Percentiles rank a stretch among this genome's conserved stretches.
Evolutionary conservation across 2,113 vertebrate species (phyloP).

Genomic region (Cinclus mexicanus): DNA sequence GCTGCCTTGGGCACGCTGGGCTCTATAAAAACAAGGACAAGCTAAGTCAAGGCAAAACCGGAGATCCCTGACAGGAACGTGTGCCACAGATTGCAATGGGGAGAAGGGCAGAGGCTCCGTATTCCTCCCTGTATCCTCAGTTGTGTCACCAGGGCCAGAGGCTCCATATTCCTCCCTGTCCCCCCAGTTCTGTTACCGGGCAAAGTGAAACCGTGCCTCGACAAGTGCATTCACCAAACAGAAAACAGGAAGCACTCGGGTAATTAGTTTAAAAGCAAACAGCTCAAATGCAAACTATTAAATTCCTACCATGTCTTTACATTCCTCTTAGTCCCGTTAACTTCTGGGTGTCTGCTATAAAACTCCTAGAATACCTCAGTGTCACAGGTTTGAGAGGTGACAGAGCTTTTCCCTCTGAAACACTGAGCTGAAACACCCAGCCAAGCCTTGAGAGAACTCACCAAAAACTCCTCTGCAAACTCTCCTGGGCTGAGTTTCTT

Average conservation of each 20-base stretch:
- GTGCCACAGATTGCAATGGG: fast-evolving
- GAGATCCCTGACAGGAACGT: neutral
- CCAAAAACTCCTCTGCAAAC: slow-evolving; percentile 76
- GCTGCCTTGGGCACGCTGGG: neutral
- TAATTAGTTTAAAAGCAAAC: neutral
- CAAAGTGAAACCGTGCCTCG: neutral
- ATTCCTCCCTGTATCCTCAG: fast-evolving
- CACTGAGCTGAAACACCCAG: neutral
- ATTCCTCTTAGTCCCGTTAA: neutral
- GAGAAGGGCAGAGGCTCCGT: neutral
- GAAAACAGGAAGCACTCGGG: slow-evolving; percentile 45
- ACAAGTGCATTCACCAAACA: neutral
- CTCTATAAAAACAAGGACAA: neutral
- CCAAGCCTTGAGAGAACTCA: slow-evolving; percentile 33
- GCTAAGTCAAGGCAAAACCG: fast-evolving
- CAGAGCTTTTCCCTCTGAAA: neutral
- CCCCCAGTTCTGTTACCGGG: neutral
- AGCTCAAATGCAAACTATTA: neutral
- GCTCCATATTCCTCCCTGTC: neutral
- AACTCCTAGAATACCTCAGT: neutral
- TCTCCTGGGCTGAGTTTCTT: slow-evolving; percentile 66
- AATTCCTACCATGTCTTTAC: neutral
- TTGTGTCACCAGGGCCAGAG: neutral
- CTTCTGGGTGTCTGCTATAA: neutral
- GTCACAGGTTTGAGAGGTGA: fast-evolving